Percentiles rank a stretch among this genome's conserved stretches.
Evolutionary conservation across 2,113 vertebrate genomes (phyloP).

Genomic region (Pelecanus crispus): DNA sequence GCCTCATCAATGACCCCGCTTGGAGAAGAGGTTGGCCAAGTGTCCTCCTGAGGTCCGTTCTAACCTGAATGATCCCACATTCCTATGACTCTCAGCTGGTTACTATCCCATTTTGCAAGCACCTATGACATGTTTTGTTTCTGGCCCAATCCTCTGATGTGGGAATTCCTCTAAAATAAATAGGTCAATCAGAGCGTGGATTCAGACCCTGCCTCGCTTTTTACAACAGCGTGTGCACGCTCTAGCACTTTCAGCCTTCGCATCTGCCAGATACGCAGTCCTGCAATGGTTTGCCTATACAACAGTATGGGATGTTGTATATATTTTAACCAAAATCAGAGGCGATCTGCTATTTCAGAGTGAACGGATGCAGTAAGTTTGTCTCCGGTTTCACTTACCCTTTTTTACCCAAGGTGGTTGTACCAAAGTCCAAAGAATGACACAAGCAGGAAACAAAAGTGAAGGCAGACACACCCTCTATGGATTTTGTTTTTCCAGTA

Average conservation of each 20-base stretch:
- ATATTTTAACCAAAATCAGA: background rate
- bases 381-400: background rate
- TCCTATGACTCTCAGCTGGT: background rate
- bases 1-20: accelerated
- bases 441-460: background rate
- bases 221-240: background rate
- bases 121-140: background rate
- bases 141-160: background rate
- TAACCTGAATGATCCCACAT: background rate
- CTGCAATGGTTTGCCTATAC: background rate
- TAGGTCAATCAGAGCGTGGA: background rate
- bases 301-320: background rate
- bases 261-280: background rate
- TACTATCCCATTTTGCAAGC: background rate
- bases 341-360: background rate
- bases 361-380: background rate
- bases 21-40: background rate
- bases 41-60: background rate
- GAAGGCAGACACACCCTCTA: background rate
- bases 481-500: background rate
- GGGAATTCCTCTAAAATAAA: background rate
- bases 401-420: conserved; percentile 1
- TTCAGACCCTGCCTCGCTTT: background rate
- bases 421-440: background rate
- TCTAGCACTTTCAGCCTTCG: background rate